Base-by-base conservation (phyloP, 2,888 invertebrate genomes). In the Operophtera brumata region DNA sequence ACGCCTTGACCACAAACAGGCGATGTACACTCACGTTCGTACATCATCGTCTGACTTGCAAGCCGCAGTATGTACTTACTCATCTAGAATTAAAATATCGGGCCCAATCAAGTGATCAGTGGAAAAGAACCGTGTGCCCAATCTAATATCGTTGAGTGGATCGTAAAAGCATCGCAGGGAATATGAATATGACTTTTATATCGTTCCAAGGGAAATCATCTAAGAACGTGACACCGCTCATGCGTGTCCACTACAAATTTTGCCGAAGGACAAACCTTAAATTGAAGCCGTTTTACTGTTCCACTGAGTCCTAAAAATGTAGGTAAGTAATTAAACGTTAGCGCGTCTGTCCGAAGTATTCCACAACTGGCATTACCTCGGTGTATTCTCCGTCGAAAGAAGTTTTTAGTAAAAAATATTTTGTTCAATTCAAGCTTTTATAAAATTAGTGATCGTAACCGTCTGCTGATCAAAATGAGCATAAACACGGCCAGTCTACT, bases 111-210 rank as follows among this genome's bases (percentile, higher is more conserved):
- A 2, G 20, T 20, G 20, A 20, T 20, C 20, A 20, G 20, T 20
- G 20, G 20, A 20, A 20, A 20, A 60, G 53, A 64, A 51, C 64
- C 61, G 59, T 63, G 52, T 57, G 57, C 62, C 62, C 54, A 47
- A 61, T 55, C 65, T 70, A 75, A 76, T 76, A 71, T 70, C 44
- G 57, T 59, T 72, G 68, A 76, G 77, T 76, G 72, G 62, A 47
- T 73, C 73, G 65, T 75, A 75, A 74, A 75, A 67, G 60, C 59
- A 65, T 68, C 60, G 69, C 65, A 66, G 56, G 68, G 59, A 64
- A 73, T 73, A 74, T 66, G 67, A 69, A 73, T 69, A 71, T 75
- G 66, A 62, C 64, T 69, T 71, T 73, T 73, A 69, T 69, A 65
- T 65, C 67, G 70, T 69, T 72, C 66, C 74, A 57, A 62, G 74